Evolutionary conservation across 2,888 invertebrate genomes (phyloP), one percentile per base, ranked within the genome.

Genomic region (Anaspis maculata): DNA sequence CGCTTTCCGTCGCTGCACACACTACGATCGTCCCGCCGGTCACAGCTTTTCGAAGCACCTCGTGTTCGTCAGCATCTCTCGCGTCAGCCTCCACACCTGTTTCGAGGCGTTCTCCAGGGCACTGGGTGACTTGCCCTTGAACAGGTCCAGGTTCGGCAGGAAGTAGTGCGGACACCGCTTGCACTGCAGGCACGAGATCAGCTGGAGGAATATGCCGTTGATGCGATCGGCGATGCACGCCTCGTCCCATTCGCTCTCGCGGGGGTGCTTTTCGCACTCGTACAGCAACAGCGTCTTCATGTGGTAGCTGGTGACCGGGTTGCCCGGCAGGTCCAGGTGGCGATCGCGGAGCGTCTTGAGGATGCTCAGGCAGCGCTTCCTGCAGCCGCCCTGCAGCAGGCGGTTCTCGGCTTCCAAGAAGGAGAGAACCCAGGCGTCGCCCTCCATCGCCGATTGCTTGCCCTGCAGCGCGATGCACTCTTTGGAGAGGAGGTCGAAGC

Each of bases 191-290:
- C 86, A 88, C 13, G 85, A 85, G 48, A 89, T 88, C 37, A 89
- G 68, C 62, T 89, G 88, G 33, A 89, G 69, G 15, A 86, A 75
- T 39, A 89, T 84, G 2, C 88, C 87, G 61, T 84, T 83, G 48
- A 85, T 79, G 32, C 86, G 69, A 62, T 89, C 86, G 1, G 80
- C 85, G 22, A 88, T 67, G 52, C 79, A 79, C 1, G 75, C 64
- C 54, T 88, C 87, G 59, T 85, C 84, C 88, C 88, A 89, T 57
- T 88, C 86, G 29, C 74, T 61, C 57, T 87, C 86, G 16, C 79
- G 61, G 0, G 85, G 84, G 61, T 89, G 88, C 56, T 89, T 89
- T 65, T 88, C 88, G 65, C 88, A 89, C 65, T 89, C 88, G 68
- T 85, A 86, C 39, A 89, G 63, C 12, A 89, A 64, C 27, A 89